phyloP scores from a whole-genome alignment of 2,113 vertebrate species.

The Sceloporus undulatus region DNA sequence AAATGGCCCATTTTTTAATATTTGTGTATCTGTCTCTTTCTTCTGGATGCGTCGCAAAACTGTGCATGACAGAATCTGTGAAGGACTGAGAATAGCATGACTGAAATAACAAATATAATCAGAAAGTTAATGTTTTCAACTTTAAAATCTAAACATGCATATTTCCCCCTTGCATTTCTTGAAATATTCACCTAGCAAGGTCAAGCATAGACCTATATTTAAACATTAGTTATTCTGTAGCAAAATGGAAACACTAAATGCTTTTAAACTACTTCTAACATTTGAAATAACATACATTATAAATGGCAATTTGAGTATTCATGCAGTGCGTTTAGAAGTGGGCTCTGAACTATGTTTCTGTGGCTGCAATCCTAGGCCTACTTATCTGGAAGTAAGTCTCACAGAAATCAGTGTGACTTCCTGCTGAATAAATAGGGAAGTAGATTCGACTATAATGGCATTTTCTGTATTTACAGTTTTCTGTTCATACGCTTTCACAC shows the following conservation, averaged over 20 bases:
- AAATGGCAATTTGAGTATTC: background rate
- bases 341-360: background rate
- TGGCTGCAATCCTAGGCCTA: background rate
- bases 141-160: background rate
- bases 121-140: conserved; percentile 16
- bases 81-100: background rate
- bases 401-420: background rate
- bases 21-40: too few species aligned
- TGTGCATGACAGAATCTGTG: background rate
- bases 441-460: background rate
- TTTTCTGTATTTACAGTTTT: background rate
- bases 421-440: background rate
- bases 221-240: conserved; percentile 5
- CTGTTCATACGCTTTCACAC: background rate
- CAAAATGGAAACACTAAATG: background rate
- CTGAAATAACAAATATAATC: background rate
- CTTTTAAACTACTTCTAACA: background rate
- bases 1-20: too few species aligned
- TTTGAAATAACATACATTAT: background rate
- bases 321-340: background rate
- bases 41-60: too few species aligned
- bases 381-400: background rate
- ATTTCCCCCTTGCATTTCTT: background rate
- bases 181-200: background rate
- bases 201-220: background rate